These are phyloP conservation scores for Cettia cetti DNA, from an alignment of 2,113 vertebrate species.

Conservation along the genomic window DNA sequence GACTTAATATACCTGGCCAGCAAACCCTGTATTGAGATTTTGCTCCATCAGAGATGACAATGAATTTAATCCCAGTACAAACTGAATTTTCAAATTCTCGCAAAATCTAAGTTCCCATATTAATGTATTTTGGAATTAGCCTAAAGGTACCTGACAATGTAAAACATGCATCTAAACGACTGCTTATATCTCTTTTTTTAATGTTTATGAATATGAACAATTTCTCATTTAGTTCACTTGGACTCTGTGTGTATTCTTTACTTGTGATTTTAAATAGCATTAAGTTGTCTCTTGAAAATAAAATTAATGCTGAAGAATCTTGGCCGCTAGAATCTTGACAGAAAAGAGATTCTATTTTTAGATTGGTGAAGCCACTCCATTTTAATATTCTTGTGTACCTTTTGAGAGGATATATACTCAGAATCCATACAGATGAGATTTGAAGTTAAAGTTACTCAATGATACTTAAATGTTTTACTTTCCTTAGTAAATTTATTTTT, in stretches of 20 bases:
- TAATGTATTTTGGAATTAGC: neutral
- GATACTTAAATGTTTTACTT: neutral
- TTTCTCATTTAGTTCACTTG: neutral
- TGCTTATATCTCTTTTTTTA: neutral
- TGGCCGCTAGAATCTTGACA: neutral
- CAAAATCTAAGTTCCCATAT: neutral
- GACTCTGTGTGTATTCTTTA: neutral
- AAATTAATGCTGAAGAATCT: neutral
- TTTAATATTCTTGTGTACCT: neutral
- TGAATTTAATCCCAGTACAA: neutral
- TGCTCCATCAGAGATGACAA: neutral
- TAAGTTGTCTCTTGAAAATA: neutral
- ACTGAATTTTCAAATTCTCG: neutral
- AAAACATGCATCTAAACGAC: neutral
- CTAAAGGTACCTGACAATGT: neutral
- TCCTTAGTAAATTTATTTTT: neutral
- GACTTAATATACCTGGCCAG: neutral
- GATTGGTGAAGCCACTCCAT: neutral
- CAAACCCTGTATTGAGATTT: neutral
- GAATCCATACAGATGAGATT: neutral
- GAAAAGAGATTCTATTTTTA: neutral
- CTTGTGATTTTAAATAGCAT: neutral
- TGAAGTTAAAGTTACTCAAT: neutral
- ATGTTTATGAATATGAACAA: neutral
- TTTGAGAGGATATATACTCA: neutral